phyloP scores from a whole-genome alignment of 2,113 vertebrate species.

The Ptilonorhynchus violaceus region DNA sequence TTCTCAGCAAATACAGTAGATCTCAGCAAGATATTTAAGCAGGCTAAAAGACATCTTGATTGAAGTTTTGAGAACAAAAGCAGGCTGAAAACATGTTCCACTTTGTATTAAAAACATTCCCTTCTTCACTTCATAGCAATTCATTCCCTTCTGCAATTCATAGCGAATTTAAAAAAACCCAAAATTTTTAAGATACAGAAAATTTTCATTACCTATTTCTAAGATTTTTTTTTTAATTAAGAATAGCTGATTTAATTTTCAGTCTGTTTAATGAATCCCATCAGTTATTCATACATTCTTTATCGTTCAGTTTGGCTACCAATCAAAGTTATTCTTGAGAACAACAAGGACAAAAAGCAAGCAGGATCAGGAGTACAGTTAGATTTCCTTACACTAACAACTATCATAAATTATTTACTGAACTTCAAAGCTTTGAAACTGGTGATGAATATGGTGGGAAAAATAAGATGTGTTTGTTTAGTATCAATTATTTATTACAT shows the following conservation, averaged over 20 bases:
- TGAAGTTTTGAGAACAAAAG: conserved; percentile 43
- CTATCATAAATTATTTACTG: conserved; percentile 74
- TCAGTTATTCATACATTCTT: neutral
- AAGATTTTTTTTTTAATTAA: neutral
- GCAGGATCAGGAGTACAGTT: conserved; percentile 57
- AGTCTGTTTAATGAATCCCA: neutral
- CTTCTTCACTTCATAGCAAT: neutral
- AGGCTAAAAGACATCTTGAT: conserved; percentile 20
- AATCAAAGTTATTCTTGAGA: conserved; percentile 61
- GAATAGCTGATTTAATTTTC: neutral
- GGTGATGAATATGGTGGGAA: conserved; percentile 61
- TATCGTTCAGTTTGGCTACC: neutral
- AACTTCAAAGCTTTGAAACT: conserved; percentile 75
- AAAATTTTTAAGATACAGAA: neutral
- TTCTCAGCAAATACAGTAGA: neutral
- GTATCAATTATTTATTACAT: conserved; percentile 75
- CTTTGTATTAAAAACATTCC: conserved; percentile 6
- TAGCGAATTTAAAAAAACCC: neutral
- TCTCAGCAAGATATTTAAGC: conserved; percentile 36
- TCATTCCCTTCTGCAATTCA: neutral
- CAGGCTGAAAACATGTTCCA: conserved; percentile 19
- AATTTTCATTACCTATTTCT: neutral
- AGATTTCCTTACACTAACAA: conserved; percentile 74
- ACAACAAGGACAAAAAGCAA: conserved; percentile 63
- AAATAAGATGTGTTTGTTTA: conserved; percentile 74